phyloP scores from a whole-genome alignment of 2,888 invertebrate genomes.

The Xestia rhomboidea region DNA sequence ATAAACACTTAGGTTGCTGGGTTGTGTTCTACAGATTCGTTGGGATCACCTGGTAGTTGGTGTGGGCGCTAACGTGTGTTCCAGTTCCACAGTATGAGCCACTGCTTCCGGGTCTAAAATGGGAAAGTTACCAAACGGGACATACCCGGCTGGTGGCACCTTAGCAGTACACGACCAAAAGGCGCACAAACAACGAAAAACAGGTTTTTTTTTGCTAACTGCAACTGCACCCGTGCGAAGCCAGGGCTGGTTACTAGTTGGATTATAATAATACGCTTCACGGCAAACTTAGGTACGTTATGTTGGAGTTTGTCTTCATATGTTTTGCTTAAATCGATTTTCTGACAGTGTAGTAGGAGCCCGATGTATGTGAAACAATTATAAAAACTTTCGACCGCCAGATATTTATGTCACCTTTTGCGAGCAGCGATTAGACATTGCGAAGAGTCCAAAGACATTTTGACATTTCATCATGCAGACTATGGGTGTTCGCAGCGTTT shows the following conservation, averaged over 20 bases:
- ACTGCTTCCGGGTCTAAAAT: not conserved
- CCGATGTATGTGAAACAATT: not conserved
- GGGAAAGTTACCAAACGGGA: too few species aligned
- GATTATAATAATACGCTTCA: not conserved
- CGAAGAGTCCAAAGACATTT: slow-evolving; percentile 62
- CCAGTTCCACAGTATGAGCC: not conserved
- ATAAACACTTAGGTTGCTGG: not conserved
- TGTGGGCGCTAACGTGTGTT: not conserved
- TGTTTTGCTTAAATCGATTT: not conserved
- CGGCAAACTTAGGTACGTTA: not conserved
- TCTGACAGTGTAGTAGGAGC: not conserved
- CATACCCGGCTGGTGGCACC: not conserved
- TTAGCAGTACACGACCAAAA: not conserved
- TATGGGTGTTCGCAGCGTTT: slow-evolving; percentile 15
- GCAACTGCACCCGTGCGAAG: not conserved
- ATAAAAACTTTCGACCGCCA: slow-evolving; percentile 32
- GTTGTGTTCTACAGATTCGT: not conserved
- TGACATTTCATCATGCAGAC: slow-evolving; percentile 57
- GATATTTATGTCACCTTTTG: slow-evolving; percentile 62
- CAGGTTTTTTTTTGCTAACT: not conserved
- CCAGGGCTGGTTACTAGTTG: not conserved
- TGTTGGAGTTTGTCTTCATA: not conserved
- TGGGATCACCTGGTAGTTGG: not conserved
- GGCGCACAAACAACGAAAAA: not conserved
- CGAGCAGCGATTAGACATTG: slow-evolving; percentile 54